These are phyloP conservation scores for Uromys caudimaculatus DNA, from an alignment of 2,797 vertebrate genomes.

Conservation along the genomic window DNA sequence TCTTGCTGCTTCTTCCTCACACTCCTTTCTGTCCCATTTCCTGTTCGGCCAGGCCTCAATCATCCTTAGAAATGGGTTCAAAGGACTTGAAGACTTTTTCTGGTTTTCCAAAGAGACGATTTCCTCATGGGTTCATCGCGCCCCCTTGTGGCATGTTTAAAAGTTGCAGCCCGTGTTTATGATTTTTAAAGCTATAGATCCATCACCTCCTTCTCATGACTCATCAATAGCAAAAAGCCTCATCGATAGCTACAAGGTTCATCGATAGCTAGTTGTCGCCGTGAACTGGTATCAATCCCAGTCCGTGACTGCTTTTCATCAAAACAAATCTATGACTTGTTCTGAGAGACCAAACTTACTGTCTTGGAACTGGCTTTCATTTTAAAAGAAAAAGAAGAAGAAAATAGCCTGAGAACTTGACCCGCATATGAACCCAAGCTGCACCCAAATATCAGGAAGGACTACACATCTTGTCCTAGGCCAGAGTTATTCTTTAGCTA, in stretches of 20 bases:
- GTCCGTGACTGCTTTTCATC: not conserved
- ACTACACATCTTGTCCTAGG: not conserved
- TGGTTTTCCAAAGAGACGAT: not conserved
- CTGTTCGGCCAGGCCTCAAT: not conserved
- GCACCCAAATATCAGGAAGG: not conserved
- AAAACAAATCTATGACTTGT: not conserved
- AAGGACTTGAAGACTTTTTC: not conserved
- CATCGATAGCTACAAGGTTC: not conserved
- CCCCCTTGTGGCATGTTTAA: slow-evolving; percentile 79
- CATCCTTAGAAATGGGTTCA: not conserved
- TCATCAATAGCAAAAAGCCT: too few species aligned
- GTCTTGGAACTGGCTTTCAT: not conserved
- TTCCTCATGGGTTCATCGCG: slow-evolving; percentile 76
- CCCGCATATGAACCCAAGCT: not conserved
- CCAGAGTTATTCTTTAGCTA: not conserved
- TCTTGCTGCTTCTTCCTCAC: rapidly evolving
- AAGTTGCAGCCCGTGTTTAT: slow-evolving; percentile 43
- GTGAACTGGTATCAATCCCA: not conserved
- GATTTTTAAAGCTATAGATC: not conserved
- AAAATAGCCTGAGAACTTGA: not conserved
- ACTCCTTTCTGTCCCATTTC: not conserved
- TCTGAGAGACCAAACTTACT: not conserved
- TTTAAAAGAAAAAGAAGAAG: not conserved
- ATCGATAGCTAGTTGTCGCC: not conserved
- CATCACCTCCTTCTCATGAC: not conserved